Evolutionary conservation across 1,140 invertebrate genomes (phyloP), one percentile per base, ranked within the genome.

Genomic region (Lethrus apterus): DNA sequence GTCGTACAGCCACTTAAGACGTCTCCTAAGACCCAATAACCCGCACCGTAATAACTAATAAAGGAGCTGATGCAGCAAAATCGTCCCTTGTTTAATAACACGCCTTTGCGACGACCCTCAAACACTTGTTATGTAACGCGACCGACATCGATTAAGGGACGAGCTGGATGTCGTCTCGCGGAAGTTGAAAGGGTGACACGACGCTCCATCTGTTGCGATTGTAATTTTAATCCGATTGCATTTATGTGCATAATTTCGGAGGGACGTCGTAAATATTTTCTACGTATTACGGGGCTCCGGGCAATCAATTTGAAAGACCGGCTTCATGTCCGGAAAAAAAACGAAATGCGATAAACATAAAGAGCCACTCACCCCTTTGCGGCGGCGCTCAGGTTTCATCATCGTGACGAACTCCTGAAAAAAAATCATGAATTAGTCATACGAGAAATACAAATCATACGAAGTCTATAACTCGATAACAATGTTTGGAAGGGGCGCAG

Each of bases 1-100:
- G 35, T 21, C 18, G 35, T 38, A 10, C 8, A 38, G 35, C 35
- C 18, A 38, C 35, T 38, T 38, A 38, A 38, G 35, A 38, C 14
- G 35, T 38, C 35, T 18, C 24, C 18, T 38, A 38, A 38, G 18
- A 21, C 24, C 35, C 32, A 11, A 38, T 21, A 21, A 38, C 10
- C 35, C 18, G 19, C 35, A n/a, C 35, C 9, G 35, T 38, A 38
- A 38, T 38, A 38, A 38, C 35, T 38, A 38, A 38, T 38, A 38
- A 38, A 38, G 35, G 35, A 38, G 35, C 35, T 38, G 35, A 38
- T 38, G 35, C 20, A 38, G 35, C 35, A 38, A 38, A 38, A 38
- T 38, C n/a, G 35, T 38, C 35, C 35, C 35, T 38, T 38, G 35
- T 38, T 38, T 38, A 38, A 38, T 38, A 38, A 38, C 35, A 38